Conservation (phyloP, 2,797 vertebrate genomes). For the Brachyalestes nurse region DNA sequence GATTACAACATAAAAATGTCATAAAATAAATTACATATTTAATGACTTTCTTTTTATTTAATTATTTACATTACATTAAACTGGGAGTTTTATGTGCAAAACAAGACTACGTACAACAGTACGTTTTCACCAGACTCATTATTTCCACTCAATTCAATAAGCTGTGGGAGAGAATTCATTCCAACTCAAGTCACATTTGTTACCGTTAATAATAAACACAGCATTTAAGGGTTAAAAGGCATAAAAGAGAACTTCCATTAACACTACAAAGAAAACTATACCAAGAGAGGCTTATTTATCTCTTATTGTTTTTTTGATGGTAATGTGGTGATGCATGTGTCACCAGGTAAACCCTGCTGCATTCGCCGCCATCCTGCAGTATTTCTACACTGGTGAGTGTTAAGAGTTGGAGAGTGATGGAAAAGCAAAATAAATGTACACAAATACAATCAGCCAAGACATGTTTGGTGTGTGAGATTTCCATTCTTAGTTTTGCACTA, state of each 20-base stretch:
- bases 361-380: slow-evolving; percentile 91
- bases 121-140: not conserved
- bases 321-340: not conserved
- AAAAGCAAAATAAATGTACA: not conserved
- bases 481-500: no score
- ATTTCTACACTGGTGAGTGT: slow-evolving; percentile 91
- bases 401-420: not conserved
- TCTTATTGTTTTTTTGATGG: not conserved
- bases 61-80: no score
- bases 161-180: no score
- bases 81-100: no score
- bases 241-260: not conserved
- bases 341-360: slow-evolving; percentile 92
- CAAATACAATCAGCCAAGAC: not conserved
- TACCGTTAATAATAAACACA: not conserved
- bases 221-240: not conserved
- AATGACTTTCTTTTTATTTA: no score
- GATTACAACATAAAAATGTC: no score
- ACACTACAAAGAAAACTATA: not conserved
- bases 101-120: no score
- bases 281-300: not conserved
- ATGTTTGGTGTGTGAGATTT: not conserved
- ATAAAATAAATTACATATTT: no score
- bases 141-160: not conserved
- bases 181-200: no score